phyloP scores from a whole-genome alignment of 2,888 invertebrate genomes.

The Altica lythri region DNA sequence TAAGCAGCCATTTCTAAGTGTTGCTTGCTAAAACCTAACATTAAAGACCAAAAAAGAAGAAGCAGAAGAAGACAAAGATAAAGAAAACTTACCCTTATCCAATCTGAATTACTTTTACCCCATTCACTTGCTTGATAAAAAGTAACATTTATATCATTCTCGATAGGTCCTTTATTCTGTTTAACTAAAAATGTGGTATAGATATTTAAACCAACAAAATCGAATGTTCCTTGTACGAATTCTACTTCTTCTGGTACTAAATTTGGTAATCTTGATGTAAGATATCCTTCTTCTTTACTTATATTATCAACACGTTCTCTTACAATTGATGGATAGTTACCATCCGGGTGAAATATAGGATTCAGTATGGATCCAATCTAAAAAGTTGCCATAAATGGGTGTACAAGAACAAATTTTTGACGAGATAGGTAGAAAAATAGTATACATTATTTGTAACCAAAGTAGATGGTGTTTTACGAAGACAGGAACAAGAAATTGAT shows the following conservation, averaged over 20 bases:
- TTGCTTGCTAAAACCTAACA: too few relatives aligned
- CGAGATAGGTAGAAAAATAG: too few relatives aligned
- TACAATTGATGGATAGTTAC: conserved; percentile 41
- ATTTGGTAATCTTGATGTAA: conserved; percentile 37
- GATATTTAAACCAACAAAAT: conserved; percentile 40
- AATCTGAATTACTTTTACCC: conserved; percentile 55
- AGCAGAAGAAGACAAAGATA: too few relatives aligned
- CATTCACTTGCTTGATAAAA: conserved; percentile 64
- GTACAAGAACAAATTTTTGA: too few relatives aligned
- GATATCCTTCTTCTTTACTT: conserved; percentile 38
- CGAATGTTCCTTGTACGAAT: conserved; percentile 35
- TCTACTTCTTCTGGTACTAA: conserved; percentile 33
- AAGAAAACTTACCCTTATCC: conserved; percentile 38
- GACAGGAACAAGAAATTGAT: too few relatives aligned
- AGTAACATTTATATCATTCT: conserved; percentile 65
- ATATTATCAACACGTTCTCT: conserved; percentile 34
- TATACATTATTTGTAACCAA: too few relatives aligned
- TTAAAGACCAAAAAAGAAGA: too few relatives aligned
- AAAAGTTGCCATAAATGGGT: too few relatives aligned
- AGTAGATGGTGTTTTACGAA: too few relatives aligned
- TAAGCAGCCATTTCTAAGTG: too few relatives aligned
- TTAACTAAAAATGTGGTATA: conserved; percentile 37
- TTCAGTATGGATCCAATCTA: conserved; percentile 37
- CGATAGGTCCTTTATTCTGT: conserved; percentile 20
- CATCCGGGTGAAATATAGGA: conserved; percentile 41